Conservation (phyloP, 2,888 invertebrate species). For the Drosophila pseudotalamancana region DNA sequence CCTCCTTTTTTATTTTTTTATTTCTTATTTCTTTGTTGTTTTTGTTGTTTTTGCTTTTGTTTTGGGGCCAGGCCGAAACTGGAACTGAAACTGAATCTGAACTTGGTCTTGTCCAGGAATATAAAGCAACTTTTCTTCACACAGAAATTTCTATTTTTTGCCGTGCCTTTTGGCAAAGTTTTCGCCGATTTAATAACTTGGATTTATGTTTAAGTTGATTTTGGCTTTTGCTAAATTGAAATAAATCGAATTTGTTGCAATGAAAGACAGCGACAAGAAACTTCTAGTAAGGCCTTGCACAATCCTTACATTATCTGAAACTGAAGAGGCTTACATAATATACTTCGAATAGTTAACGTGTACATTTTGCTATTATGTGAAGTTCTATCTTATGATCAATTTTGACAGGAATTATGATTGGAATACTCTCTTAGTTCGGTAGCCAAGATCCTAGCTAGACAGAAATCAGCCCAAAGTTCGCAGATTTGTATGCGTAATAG, state of each 20-base stretch:
- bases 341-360: no score
- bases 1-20: not conserved
- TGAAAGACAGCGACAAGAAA: no score
- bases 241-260: conserved; percentile 52
- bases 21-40: not conserved
- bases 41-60: conserved; percentile 9
- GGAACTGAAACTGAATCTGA: conserved; percentile 43
- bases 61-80: conserved; percentile 16
- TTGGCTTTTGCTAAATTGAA: conserved; percentile 36
- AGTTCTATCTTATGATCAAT: no score
- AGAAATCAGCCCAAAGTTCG: no score
- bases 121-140: conserved; percentile 48
- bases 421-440: no score
- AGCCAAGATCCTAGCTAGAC: no score
- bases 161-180: conserved; percentile 33
- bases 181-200: conserved; percentile 60
- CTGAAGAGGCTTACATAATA: no score
- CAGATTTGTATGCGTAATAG: no score
- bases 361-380: no score
- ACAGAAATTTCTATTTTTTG: not conserved
- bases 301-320: no score
- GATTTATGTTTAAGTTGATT: conserved; percentile 48
- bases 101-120: conserved; percentile 61
- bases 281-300: conserved; percentile 9
- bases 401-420: no score